These are phyloP conservation scores for Cecropterus lyciades DNA, from an alignment of 1,140 invertebrate genomes.

Conservation along the genomic window DNA sequence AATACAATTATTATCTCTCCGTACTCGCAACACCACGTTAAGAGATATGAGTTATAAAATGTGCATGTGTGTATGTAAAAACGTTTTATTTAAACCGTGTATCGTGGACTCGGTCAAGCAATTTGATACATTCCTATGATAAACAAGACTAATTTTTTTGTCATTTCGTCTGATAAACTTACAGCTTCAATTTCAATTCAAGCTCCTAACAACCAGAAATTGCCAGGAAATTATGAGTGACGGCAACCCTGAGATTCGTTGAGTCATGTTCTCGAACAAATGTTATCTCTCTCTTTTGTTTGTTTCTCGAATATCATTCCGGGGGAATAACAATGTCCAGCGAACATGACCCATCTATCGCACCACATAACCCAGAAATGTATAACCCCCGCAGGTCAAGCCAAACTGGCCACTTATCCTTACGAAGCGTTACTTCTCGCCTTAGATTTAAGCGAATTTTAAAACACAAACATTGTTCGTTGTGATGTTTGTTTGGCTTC, in stretches of 20 bases:
- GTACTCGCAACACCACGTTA: no score
- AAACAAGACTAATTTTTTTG: background rate
- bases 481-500: constrained; percentile 33
- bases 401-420: constrained; percentile 45
- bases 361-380: background rate
- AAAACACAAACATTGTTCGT: constrained; percentile 35
- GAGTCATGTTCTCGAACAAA: constrained; percentile 79
- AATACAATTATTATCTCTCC: no score
- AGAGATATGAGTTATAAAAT: no score
- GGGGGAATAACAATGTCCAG: constrained; percentile 44
- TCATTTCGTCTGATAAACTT: background rate
- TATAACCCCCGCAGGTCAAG: constrained; percentile 2
- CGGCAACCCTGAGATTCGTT: constrained; percentile 52
- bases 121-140: background rate
- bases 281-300: constrained; percentile 82
- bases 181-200: background rate
- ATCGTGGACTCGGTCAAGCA: no score
- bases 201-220: constrained; percentile 5
- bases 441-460: constrained; percentile 46
- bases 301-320: constrained; percentile 79
- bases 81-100: background rate
- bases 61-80: no score
- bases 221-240: constrained; percentile 31
- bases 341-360: constrained; percentile 37
- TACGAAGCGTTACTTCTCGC: constrained; percentile 51